Evolutionary conservation across 1,140 invertebrate genomes (phyloP).

Genomic region (Drosophila littoralis): DNA sequence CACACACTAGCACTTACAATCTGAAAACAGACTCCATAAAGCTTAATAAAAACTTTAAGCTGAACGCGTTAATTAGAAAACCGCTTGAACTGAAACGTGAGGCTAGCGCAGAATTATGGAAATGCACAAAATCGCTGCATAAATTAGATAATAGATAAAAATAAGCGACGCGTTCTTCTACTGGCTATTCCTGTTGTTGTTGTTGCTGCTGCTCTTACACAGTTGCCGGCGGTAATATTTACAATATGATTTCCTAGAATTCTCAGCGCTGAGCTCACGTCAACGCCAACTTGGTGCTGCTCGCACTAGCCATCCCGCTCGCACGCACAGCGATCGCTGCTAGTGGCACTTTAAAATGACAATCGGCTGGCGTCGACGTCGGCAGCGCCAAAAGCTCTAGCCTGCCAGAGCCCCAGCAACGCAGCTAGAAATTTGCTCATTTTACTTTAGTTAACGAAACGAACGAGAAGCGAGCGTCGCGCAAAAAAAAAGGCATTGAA

Average conservation of each 20-base stretch:
- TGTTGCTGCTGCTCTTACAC: conserved; percentile 17
- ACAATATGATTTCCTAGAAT: conserved; percentile 72
- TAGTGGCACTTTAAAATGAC: conserved; percentile 54
- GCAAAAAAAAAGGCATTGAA: conserved; percentile 47
- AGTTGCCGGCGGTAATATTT: conserved; percentile 58
- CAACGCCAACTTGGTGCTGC: conserved; percentile 27
- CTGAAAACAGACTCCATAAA: conserved; percentile 11
- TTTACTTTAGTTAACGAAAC: conserved; percentile 80
- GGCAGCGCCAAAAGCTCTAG: conserved; percentile 52
- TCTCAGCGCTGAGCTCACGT: conserved; percentile 50
- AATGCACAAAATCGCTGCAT: conserved; percentile 54
- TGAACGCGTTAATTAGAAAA: conserved; percentile 50
- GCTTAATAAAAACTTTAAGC: conserved; percentile 6
- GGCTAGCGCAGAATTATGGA: conserved; percentile 24
- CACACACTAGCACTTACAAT: neutral
- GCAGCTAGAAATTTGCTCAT: conserved; percentile 60
- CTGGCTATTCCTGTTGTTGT: conserved; percentile 4
- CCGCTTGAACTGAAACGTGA: conserved; percentile 36
- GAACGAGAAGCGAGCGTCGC: conserved; percentile 72
- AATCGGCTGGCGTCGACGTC: conserved; percentile 16
- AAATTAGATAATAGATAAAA: conserved; percentile 69
- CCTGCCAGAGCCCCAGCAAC: conserved; percentile 7
- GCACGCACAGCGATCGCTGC: conserved; percentile 39
- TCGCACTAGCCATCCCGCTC: conserved; percentile 28
- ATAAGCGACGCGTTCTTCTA: conserved; percentile 27